Conservation (phyloP, 2,113 vertebrate species). For the Orthonyx spaldingii region DNA sequence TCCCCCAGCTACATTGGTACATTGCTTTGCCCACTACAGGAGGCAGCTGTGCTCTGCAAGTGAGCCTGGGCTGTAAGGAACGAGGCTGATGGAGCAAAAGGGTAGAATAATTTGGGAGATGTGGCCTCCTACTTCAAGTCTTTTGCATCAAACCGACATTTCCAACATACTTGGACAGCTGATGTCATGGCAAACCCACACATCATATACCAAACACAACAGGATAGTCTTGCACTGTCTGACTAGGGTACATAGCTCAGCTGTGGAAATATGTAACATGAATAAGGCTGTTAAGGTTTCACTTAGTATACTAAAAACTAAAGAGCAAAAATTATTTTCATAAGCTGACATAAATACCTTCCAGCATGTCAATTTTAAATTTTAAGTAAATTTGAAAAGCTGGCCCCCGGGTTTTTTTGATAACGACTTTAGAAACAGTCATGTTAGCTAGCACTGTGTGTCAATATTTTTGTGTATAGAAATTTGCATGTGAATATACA, state of each 20-base stretch:
- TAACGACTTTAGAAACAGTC: background rate
- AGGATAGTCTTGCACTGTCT: background rate
- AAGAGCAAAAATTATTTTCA: background rate
- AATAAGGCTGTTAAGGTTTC: background rate
- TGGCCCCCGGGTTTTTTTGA: background rate
- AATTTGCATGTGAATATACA: background rate
- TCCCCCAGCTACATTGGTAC: background rate
- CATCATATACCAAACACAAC: background rate
- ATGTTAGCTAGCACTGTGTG: background rate
- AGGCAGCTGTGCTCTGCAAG: background rate
- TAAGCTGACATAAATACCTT: background rate
- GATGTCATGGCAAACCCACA: background rate
- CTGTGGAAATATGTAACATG: background rate
- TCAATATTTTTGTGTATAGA: background rate
- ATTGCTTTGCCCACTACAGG: background rate
- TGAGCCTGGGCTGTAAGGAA: background rate
- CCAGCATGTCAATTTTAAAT: background rate
- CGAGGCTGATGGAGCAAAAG: background rate
- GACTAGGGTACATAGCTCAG: background rate
- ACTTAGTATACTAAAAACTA: background rate
- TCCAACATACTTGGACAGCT: background rate
- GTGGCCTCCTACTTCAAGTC: background rate
- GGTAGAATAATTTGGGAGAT: background rate
- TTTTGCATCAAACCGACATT: background rate
- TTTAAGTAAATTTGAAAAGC: background rate